Evolutionary conservation across 1,140 invertebrate species (phyloP).

Genomic region (Hycleus cichorii): DNA sequence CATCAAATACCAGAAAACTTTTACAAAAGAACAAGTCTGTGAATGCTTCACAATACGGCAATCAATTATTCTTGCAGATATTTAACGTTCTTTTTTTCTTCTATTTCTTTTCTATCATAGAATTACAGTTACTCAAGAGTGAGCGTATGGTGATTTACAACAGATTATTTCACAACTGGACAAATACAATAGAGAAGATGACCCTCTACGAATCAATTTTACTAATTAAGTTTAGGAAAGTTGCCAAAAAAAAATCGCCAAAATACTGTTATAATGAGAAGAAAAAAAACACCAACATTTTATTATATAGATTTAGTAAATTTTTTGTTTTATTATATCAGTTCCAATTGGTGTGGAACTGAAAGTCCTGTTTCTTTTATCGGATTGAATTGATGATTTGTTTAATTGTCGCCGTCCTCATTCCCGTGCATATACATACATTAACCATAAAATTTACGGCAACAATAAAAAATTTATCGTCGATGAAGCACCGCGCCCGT

Average conservation of each 20-base stretch:
- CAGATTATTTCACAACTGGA: not conserved
- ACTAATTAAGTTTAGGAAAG: not conserved
- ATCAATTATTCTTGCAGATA: no score
- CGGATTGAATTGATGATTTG: not conserved
- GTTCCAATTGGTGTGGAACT: no score
- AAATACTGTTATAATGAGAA: no score
- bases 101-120: not conserved
- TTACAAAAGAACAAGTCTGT: no score
- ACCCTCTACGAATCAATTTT: not conserved
- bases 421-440: not conserved
- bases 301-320: no score
- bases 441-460: not conserved
- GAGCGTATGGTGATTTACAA: slow-evolving; percentile 13
- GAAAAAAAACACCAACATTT: no score
- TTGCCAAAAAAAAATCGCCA: not conserved
- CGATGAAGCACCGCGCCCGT: not conserved
- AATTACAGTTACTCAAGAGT: slow-evolving; percentile 12
- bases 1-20: no score
- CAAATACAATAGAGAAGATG: not conserved
- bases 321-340: no score
- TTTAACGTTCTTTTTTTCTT: no score
- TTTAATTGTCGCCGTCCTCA: not conserved
- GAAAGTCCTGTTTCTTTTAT: no score
- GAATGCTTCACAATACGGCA: no score
- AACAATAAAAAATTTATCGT: slow-evolving; percentile 5